Base-by-base conservation (phyloP, 2,113 vertebrate genomes). In the Colistium nudipinnis region DNA sequence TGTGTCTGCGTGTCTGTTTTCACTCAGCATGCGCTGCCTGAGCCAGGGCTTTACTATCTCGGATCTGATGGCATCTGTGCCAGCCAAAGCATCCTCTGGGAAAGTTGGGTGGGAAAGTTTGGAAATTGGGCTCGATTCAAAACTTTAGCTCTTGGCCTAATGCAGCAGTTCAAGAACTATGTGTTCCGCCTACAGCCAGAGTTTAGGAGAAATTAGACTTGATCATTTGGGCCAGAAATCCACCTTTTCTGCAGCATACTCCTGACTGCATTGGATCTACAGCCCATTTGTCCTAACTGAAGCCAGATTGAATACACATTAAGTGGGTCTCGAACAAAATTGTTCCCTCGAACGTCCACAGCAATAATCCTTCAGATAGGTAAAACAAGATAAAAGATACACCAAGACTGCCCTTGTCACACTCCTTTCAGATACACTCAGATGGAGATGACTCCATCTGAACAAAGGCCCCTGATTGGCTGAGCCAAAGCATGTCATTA, bases 401-500 rank as follows among this genome's bases (percentile, higher is more conserved):
- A 70, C 83, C 74, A 69, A 77, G 78, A 81, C 70, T 74, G 78
- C 84, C 67, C 84, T 83, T 83, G 80, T 86, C 80, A 85, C 79
- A 79, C 72, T 82, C 70, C 70, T 62, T 69, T 87, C 74, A 87
- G 73, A 82, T 78, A 81, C 71, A 70, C 84, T 85, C 74, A 72
- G 65, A 83, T 57, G 54, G 76, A 76, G 81, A 90, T 81, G 89
- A 87, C 82, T 90, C 89, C 90, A 89, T 88, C 84, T 62, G 51
- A 85, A 90, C 88, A 90, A 85, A 81, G 84, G 81, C 70, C 55
- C 39, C 31, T 86, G 88, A 91, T 89, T 90, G 87, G 85, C 76
- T 81, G 71, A 89, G 76, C 53, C 17, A 11, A 83, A 82, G 88
- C 82, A 82, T 90, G 79, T 86, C 81, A 91, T 91, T 89, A 89